phyloP scores from a whole-genome alignment of 37 sponge, comb jelly and placozoan genomes.

The Aphrocallistes beatrix region DNA sequence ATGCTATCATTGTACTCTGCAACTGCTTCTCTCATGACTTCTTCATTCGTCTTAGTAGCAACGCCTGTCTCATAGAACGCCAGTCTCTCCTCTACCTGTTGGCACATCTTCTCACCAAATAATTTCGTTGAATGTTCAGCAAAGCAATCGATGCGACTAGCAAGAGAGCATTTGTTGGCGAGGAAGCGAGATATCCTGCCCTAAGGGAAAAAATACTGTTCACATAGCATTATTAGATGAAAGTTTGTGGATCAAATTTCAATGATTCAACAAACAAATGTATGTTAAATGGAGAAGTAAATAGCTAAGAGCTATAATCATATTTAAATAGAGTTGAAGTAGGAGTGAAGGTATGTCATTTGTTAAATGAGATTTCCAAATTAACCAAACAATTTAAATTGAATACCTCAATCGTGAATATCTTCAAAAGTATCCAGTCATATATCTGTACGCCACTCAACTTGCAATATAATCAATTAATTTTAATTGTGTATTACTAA shows the following conservation, averaged over 20 bases:
- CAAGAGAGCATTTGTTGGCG: constrained; percentile 99
- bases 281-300: not conserved
- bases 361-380: too few relatives aligned
- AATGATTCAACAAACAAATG: too few relatives aligned
- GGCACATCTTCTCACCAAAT: constrained; percentile 86
- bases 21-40: constrained; percentile 90
- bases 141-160: constrained; percentile 91
- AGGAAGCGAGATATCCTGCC: constrained; percentile 90
- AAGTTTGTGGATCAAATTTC: too few relatives aligned
- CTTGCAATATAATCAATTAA: too few relatives aligned
- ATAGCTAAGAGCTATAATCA: not conserved
- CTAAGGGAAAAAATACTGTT: too few relatives aligned
- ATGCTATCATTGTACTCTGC: constrained; percentile 31
- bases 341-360: too few relatives aligned
- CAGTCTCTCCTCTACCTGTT: constrained; percentile 91
- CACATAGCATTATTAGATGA: too few relatives aligned
- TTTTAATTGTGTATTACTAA: too few relatives aligned
- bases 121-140: constrained; percentile 58
- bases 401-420: too few relatives aligned
- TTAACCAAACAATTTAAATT: too few relatives aligned
- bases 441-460: too few relatives aligned
- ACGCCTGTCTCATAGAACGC: constrained; percentile 87
- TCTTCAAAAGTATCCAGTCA: too few relatives aligned
- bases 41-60: constrained; percentile 74
- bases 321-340: not conserved